Conservation (phyloP, 2,888 invertebrate genomes). For the Sisyra terminalis region DNA sequence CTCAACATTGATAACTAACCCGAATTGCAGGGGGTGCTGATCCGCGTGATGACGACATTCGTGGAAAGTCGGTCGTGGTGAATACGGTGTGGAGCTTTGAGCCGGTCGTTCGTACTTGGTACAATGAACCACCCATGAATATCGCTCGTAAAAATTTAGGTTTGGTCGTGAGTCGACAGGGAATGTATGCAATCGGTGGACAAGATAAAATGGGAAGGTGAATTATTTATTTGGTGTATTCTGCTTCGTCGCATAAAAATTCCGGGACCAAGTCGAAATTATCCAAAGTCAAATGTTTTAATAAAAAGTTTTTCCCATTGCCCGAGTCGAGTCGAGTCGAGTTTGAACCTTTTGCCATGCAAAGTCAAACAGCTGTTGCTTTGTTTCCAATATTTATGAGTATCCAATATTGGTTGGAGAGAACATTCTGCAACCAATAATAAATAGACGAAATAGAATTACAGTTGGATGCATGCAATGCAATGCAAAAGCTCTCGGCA, state of each 20-base stretch:
- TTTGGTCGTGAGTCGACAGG: conserved; percentile 43
- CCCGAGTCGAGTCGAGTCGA: too few relatives aligned
- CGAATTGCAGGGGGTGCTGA: conserved; percentile 47
- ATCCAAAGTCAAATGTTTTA: too few relatives aligned
- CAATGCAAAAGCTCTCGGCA: too few relatives aligned
- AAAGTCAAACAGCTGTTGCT: too few relatives aligned
- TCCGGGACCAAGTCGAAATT: too few relatives aligned
- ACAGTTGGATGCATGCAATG: too few relatives aligned
- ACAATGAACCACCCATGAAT: conserved; percentile 39
- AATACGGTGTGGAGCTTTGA: conserved; percentile 54
- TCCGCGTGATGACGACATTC: conserved; percentile 38
- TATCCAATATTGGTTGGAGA: too few relatives aligned
- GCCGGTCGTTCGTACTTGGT: conserved; percentile 45
- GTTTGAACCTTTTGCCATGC: too few relatives aligned
- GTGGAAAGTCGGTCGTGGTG: conserved; percentile 37
- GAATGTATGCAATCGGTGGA: conserved; percentile 55
- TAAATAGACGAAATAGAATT: not conserved
- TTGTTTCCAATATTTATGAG: too few relatives aligned
- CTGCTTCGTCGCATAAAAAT: not conserved
- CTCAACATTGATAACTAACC: too few relatives aligned
- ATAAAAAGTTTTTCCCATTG: too few relatives aligned
- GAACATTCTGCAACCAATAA: not conserved
- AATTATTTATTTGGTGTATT: conserved; percentile 2
- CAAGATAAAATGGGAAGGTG: conserved; percentile 40
- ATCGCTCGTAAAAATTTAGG: conserved; percentile 51